Evolutionary conservation across 2,888 invertebrate genomes (phyloP).

Genomic region (Ochropleura plecta): DNA sequence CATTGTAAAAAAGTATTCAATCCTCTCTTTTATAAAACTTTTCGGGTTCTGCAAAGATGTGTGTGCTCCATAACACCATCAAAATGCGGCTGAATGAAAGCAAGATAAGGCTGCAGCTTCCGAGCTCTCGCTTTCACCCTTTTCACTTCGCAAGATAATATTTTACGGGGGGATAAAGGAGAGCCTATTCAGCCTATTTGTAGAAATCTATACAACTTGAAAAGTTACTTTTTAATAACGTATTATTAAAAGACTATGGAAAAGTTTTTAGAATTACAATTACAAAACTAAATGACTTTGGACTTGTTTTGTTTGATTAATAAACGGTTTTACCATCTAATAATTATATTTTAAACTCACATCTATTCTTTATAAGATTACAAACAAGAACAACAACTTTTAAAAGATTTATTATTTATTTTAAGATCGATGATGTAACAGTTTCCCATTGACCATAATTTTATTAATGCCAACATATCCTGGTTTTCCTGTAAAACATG

Average conservation of each 20-base stretch:
- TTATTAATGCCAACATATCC: neutral
- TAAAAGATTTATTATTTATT: neutral
- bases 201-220: constrained; percentile 34
- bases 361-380: neutral
- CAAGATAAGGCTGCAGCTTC: constrained; percentile 47
- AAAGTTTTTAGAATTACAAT: constrained; percentile 4
- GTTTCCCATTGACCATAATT: neutral
- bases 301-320: neutral
- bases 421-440: neutral
- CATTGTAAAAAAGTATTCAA: constrained; percentile 24
- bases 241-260: constrained; percentile 10
- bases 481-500: constrained; percentile 10
- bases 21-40: constrained; percentile 15
- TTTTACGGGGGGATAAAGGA: constrained; percentile 29
- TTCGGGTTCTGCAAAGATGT: constrained; percentile 12
- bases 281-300: constrained; percentile 14
- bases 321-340: constrained; percentile 4
- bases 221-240: constrained; percentile 28
- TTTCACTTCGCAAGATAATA: constrained; percentile 31
- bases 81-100: constrained; percentile 32
- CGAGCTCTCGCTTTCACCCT: constrained; percentile 27
- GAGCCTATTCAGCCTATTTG: constrained; percentile 31
- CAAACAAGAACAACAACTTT: neutral
- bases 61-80: constrained; percentile 15
- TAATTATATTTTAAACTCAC: neutral